Percentiles rank a stretch among this genome's conserved stretches.
Conservation (phyloP, 1,140 invertebrate species). For the Rhyzopertha dominica region DNA sequence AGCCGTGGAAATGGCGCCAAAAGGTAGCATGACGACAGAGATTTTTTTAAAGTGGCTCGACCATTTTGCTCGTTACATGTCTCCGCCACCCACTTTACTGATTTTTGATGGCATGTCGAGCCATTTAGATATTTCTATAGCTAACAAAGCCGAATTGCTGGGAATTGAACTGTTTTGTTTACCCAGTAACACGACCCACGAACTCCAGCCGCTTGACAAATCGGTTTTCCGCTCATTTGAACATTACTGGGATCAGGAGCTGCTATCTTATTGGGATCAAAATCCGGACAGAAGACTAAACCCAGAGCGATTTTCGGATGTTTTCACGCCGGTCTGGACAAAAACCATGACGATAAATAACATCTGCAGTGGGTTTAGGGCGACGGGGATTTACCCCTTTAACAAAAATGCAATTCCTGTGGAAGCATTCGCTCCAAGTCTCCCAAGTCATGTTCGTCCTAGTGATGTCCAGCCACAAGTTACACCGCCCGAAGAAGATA, state of each 20-base stretch:
- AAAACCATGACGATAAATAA: constrained; percentile 15
- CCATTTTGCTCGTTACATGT: constrained; percentile 37
- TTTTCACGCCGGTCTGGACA: constrained; percentile 12
- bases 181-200: constrained; percentile 44
- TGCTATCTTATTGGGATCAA: constrained; percentile 12
- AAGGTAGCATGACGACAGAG: constrained; percentile 41
- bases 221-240: constrained; percentile 37
- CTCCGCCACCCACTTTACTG: constrained; percentile 30
- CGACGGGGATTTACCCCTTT: constrained; percentile 19
- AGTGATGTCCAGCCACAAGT: too few species aligned
- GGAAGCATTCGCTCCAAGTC: too few species aligned
- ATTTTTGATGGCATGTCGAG: constrained; percentile 43
- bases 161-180: constrained; percentile 41
- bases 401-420: constrained; percentile 9
- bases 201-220: constrained; percentile 45
- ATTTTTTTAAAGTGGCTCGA: constrained; percentile 39
- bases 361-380: constrained; percentile 17
- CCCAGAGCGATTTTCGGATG: constrained; percentile 15
- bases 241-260: constrained; percentile 31
- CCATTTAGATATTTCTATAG: constrained; percentile 36
- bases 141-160: constrained; percentile 34
- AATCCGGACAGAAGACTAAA: constrained; percentile 14
- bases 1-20: constrained; percentile 33
- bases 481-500: too few species aligned
- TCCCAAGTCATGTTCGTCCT: too few species aligned